These are phyloP conservation scores for Trichonephila inaurata DNA, from an alignment of 1,140 invertebrate genomes.

Conservation along the genomic window DNA sequence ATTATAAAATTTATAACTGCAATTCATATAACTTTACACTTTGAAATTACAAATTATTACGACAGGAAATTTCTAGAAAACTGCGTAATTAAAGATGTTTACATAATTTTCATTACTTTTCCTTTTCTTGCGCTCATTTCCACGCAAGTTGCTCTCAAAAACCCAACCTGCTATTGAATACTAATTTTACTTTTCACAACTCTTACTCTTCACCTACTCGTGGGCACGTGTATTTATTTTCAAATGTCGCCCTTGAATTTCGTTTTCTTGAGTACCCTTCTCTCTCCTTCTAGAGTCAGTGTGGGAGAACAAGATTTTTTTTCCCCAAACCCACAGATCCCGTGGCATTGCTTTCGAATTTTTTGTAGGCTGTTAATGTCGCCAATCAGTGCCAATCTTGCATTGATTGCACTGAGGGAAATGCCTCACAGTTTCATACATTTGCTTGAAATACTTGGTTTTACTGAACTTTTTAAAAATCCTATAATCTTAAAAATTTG, in stretches of 20 bases:
- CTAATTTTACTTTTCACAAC: background rate
- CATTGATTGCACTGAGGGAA: background rate
- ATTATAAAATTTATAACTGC: too few species aligned
- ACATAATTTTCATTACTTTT: background rate
- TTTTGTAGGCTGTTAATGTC: slow-evolving; percentile 12
- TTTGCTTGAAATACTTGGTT: background rate
- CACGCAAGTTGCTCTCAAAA: background rate
- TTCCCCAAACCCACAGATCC: background rate
- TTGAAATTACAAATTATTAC: too few species aligned
- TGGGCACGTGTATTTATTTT: background rate
- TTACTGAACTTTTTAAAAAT: too few species aligned
- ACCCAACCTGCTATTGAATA: background rate
- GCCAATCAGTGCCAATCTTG: slow-evolving; percentile 35
- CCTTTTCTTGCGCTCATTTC: background rate
- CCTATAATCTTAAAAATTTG: too few species aligned
- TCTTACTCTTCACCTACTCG: slow-evolving; percentile 35
- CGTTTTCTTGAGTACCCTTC: background rate
- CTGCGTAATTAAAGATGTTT: background rate
- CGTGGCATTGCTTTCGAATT: background rate
- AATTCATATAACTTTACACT: too few species aligned
- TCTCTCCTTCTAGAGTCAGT: background rate
- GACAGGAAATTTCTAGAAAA: too few species aligned
- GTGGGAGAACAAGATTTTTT: slow-evolving; percentile 44
- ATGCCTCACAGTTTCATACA: background rate
- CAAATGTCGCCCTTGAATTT: slow-evolving; percentile 53